Percentiles rank a stretch among this genome's conserved stretches.
Conservation (phyloP, 2,888 invertebrate genomes). For the Mylabris sibirica region DNA sequence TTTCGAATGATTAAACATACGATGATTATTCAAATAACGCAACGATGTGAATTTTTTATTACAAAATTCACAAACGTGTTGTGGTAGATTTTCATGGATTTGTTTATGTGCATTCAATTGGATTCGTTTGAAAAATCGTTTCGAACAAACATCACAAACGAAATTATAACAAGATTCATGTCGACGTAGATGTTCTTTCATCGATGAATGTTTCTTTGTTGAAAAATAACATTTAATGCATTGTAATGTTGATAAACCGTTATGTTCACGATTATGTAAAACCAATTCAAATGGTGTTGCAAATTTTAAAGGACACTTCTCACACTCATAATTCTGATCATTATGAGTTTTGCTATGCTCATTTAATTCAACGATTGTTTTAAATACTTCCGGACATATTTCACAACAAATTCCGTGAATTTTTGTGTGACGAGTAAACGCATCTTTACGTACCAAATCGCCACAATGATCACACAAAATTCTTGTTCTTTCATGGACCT, state of each 20-base stretch:
- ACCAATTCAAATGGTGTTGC: slow-evolving; percentile 42
- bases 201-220: slow-evolving; percentile 32
- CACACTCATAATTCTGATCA: slow-evolving; percentile 44
- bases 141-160: slow-evolving; percentile 50
- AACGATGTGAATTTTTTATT: slow-evolving; percentile 50
- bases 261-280: slow-evolving; percentile 41
- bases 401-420: slow-evolving; percentile 27
- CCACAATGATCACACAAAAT: neutral
- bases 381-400: slow-evolving; percentile 35
- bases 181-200: slow-evolving; percentile 41
- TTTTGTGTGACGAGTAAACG: neutral
- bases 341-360: slow-evolving; percentile 46
- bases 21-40: slow-evolving; percentile 49
- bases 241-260: neutral
- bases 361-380: slow-evolving; percentile 38
- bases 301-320: slow-evolving; percentile 43
- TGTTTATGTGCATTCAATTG: slow-evolving; percentile 50
- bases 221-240: slow-evolving; percentile 36
- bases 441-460: neutral
- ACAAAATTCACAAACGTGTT: slow-evolving; percentile 52
- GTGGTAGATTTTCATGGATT: slow-evolving; percentile 51
- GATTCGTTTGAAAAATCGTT: slow-evolving; percentile 46
- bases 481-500: neutral
- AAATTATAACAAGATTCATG: slow-evolving; percentile 43
- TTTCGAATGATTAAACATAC: slow-evolving; percentile 52